phyloP scores from a whole-genome alignment of 1,140 invertebrate genomes.

The Proctacanthus coquilletti region DNA sequence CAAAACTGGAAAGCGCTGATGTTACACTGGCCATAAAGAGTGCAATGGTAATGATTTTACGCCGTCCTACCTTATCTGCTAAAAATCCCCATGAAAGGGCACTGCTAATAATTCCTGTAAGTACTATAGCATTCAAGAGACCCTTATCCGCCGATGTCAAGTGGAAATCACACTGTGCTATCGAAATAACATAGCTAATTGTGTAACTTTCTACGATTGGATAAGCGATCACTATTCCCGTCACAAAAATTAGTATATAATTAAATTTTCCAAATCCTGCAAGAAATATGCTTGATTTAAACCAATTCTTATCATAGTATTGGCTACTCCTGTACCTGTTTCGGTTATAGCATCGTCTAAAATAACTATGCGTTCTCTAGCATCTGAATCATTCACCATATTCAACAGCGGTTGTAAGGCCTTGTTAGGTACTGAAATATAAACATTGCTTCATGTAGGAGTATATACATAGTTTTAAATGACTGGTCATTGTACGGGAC shows the following conservation, averaged over 20 bases:
- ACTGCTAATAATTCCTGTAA: constrained; percentile 40
- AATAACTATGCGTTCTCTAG: too few relatives aligned
- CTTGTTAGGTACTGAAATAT: too few relatives aligned
- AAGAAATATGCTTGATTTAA: too few relatives aligned
- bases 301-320: too few relatives aligned
- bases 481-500: too few relatives aligned
- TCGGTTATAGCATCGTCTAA: too few relatives aligned
- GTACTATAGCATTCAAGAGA: constrained; percentile 41
- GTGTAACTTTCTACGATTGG: constrained; percentile 44
- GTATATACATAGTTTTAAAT: too few relatives aligned
- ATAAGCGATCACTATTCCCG: constrained; percentile 37
- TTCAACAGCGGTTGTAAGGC: too few relatives aligned
- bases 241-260: constrained; percentile 36
- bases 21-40: constrained; percentile 47
- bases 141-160: constrained; percentile 42
- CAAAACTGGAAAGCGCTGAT: constrained; percentile 44
- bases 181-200: constrained; percentile 46
- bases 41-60: constrained; percentile 47
- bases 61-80: constrained; percentile 54
- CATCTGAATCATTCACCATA: too few relatives aligned
- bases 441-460: too few relatives aligned
- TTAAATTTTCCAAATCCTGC: constrained; percentile 47
- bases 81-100: constrained; percentile 57
- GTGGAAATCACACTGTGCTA: constrained; percentile 47
- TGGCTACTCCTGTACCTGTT: too few relatives aligned